phyloP scores from a whole-genome alignment of 2,113 vertebrate genomes.

The Macquaria ambigua region DNA sequence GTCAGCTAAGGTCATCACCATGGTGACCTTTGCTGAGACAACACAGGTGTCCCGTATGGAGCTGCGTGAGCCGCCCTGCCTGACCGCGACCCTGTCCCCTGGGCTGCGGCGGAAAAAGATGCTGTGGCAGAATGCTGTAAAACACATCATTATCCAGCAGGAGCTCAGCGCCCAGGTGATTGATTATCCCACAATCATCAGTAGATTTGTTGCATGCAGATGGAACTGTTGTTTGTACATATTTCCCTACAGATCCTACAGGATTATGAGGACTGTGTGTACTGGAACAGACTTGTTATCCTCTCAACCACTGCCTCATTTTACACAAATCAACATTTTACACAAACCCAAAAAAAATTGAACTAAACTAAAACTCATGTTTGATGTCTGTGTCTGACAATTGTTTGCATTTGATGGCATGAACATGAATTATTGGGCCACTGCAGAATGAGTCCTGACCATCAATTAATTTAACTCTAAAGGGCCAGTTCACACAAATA shows the following conservation, averaged over 20 bases:
- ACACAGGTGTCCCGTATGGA: conserved; percentile 58
- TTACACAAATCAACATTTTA: not conserved
- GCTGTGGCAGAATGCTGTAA: conserved; percentile 84
- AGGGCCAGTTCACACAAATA: not conserved
- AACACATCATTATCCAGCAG: conserved; percentile 82
- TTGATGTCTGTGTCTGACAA: not conserved
- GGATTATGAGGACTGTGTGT: not conserved
- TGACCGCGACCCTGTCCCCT: conserved; percentile 66
- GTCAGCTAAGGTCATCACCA: conserved; percentile 56
- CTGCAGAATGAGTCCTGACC: not conserved
- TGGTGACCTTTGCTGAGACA: conserved; percentile 79
- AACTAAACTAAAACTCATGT: not conserved
- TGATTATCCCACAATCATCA: not conserved
- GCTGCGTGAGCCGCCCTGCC: conserved; percentile 59
- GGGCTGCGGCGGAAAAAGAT: conserved; percentile 79
- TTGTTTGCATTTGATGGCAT: not conserved
- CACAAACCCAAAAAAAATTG: not conserved
- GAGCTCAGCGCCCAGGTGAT: conserved; percentile 77
- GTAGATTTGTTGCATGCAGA: not conserved
- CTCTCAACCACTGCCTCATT: not conserved
- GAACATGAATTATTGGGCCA: not conserved
- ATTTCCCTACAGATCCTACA: fast-evolving
- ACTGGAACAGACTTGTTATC: not conserved
- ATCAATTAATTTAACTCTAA: no score
- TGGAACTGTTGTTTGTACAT: not conserved